phyloP scores from a whole-genome alignment of 2,797 vertebrate species.

The Valencia hispanica region DNA sequence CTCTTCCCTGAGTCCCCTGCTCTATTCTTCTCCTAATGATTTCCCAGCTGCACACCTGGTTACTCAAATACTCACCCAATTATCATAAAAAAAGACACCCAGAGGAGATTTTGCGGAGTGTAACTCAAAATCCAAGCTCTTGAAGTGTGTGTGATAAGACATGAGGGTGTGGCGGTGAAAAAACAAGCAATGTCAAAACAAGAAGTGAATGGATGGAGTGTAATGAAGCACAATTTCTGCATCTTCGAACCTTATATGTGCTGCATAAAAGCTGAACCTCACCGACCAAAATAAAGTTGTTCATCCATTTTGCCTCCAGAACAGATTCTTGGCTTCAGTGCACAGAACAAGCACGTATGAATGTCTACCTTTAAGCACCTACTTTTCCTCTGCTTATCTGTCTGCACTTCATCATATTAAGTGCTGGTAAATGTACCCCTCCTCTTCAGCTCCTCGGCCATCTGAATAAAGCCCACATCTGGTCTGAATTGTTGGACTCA shows the following conservation, averaged over 20 bases:
- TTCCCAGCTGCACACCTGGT: conserved; percentile 46
- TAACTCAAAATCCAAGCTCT: conserved; percentile 41
- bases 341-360: conserved; percentile 12
- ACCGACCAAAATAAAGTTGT: conserved; percentile 41
- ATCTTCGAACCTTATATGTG: conserved; percentile 54
- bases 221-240: conserved; percentile 16
- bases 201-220: conserved; percentile 39
- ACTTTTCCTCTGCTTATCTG: conserved; percentile 39
- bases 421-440: conserved; percentile 51
- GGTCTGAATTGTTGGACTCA: conserved; percentile 66
- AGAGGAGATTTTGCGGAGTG: conserved; percentile 21
- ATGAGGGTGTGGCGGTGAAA: conserved; percentile 42
- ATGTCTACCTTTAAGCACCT: conserved; percentile 33
- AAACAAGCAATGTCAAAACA: conserved; percentile 52
- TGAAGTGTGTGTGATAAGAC: conserved; percentile 56
- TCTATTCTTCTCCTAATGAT: conserved; percentile 43
- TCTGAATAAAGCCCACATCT: conserved; percentile 68
- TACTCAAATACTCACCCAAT: conserved; percentile 46
- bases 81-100: conserved; percentile 45
- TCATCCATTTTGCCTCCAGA: conserved; percentile 50
- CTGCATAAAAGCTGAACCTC: conserved; percentile 26
- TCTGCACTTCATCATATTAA: conserved; percentile 54
- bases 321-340: conserved; percentile 57
- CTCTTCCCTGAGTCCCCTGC: conserved; percentile 32
- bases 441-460: conserved; percentile 12